A percentile compares a stretch with the other conserved stretches of the same genome.
These are phyloP conservation scores for Trichechus manatus DNA, from an alignment of 2,113 vertebrate genomes.

Conservation along the genomic window DNA sequence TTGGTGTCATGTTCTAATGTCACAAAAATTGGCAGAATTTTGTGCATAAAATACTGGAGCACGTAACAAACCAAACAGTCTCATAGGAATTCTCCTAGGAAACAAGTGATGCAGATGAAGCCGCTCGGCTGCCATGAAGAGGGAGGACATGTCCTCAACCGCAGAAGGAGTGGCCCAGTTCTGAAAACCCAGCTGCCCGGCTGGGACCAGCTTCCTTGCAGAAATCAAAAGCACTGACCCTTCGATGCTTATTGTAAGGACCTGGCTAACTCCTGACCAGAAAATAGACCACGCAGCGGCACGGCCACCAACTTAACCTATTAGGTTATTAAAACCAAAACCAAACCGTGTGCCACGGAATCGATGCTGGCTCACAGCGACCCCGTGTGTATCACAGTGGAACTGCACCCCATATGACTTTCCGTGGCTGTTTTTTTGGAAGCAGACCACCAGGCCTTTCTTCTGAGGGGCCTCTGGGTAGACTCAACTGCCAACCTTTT, in stretches of 20 bases:
- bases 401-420: background rate
- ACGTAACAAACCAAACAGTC: too few species aligned
- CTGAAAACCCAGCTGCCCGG: background rate
- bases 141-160: fast-evolving
- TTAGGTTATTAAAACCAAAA: too few species aligned
- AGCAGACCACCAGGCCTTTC: background rate
- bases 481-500: background rate
- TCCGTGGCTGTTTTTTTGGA: background rate
- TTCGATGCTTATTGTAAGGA: background rate
- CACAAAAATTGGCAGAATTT: background rate
- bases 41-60: background rate
- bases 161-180: background rate
- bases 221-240: background rate
- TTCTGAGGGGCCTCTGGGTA: background rate
- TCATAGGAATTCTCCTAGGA: fast-evolving
- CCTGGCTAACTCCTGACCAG: background rate
- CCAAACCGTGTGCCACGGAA: too few species aligned
- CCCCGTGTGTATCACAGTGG: too few species aligned
- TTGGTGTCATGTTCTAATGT: too few species aligned
- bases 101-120: background rate
- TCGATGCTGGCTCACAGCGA: too few species aligned
- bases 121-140: background rate
- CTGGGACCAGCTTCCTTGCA: background rate
- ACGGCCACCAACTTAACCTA: background rate
- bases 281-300: background rate